phyloP scores from a whole-genome alignment of 2,113 vertebrate genomes.

The Coregonus clupeaformis region DNA sequence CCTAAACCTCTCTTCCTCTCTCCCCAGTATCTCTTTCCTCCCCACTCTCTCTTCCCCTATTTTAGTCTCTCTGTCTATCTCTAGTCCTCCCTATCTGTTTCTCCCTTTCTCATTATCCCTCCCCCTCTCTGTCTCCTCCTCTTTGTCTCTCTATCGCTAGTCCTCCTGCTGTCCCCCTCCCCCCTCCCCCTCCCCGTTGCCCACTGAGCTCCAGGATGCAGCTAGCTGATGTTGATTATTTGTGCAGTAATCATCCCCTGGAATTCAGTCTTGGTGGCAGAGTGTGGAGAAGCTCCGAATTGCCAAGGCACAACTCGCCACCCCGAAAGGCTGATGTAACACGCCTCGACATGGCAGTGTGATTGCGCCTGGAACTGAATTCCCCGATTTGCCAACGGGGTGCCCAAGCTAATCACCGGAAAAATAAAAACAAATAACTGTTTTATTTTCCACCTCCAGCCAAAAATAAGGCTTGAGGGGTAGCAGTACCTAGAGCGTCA shows the following conservation, averaged over 20 bases:
- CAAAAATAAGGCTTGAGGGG: background rate
- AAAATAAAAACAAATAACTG: background rate
- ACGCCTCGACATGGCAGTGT: slow-evolving; percentile 43
- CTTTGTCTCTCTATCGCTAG: no score
- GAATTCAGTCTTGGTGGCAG: slow-evolving; percentile 31
- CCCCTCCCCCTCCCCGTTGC: slow-evolving; percentile 38
- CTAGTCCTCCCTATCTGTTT: slow-evolving; percentile 28
- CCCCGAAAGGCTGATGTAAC: no score
- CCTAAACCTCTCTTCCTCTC: slow-evolving; percentile 33
- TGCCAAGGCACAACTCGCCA: background rate
- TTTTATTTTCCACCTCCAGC: background rate
- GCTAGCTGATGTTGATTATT: slow-evolving; percentile 57
- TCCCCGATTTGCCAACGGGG: slow-evolving; percentile 11
- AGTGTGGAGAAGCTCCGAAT: slow-evolving; percentile 24
- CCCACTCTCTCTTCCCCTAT: slow-evolving; percentile 22
- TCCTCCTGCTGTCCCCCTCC: slow-evolving; percentile 36
- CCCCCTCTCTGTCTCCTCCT: slow-evolving; percentile 10
- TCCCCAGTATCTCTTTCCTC: slow-evolving; percentile 32
- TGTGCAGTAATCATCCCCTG: slow-evolving; percentile 40
- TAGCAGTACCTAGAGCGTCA: background rate
- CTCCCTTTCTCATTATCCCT: background rate
- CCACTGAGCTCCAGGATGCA: slow-evolving; percentile 59
- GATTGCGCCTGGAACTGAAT: slow-evolving; percentile 41
- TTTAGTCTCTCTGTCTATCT: slow-evolving; percentile 18
- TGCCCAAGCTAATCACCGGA: background rate